Base-by-base conservation (phyloP, 2,797 vertebrate species). In the Champsocephalus esox region DNA sequence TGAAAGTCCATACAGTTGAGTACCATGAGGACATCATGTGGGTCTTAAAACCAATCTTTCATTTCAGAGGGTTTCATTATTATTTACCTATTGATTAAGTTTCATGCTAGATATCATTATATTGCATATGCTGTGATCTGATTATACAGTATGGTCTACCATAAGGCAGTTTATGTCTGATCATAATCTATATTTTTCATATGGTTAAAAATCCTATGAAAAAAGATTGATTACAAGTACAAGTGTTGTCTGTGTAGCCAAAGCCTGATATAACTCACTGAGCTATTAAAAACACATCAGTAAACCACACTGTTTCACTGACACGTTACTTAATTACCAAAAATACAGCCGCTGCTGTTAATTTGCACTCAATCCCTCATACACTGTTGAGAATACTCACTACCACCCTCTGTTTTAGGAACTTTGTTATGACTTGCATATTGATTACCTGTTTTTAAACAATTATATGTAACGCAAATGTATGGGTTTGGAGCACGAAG, bases 251-350 rank as follows among this genome's bases (percentile, higher is more conserved):
- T 73, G 14, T 41, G 43, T 21, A 13, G 7, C 57, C 58, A 70
- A 52, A 49, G 32, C 5, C n/a, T 41, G 16, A 70, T 38, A 4
- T 19, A 54, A 55, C 2, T 12, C 32, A 34, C 41, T 60, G 9
- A 58, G 38, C 34, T 24, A 62, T 48, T 67, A 55, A 63, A 63
- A 71, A 16, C 43, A 63, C 24, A 63, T 56, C 11, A 55, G 44
- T 63, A 45, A 41, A 24, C 17, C 28, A 48, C 43, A 24, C 59
- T 17, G 51, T 24, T 55, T 24, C 69, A 55, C 57, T 32, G 38
- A 50, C 9, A 38, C 17, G 13, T 48, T 63, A 9, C 24, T 55
- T 72, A 24, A 57, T 73, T 48, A 50, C 51, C 49, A 49, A 28
- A 43, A 55, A 19, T 34, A 28, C 19, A 70, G 10, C 9, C 12